Conservation (phyloP, 2,888 invertebrate species). For the Heliconius hortense region DNA sequence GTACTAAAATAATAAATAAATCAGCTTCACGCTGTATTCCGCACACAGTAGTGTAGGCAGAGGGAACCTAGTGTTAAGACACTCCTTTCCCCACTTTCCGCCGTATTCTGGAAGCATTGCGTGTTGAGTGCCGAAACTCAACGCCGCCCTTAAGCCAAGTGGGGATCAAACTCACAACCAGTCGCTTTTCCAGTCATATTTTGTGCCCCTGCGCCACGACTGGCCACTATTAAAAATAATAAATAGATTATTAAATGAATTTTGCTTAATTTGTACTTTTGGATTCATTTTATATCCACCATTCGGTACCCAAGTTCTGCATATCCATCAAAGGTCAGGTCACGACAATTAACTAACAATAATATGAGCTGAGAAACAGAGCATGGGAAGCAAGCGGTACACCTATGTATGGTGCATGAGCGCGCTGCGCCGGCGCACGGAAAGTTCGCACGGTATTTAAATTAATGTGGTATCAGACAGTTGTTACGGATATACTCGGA, state of each 20-base stretch:
- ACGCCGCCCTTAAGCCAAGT: too few species aligned
- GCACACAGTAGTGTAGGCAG: too few species aligned
- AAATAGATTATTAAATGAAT: neutral
- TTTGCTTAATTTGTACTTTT: neutral
- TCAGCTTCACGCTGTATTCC: too few species aligned
- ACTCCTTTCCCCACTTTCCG: too few species aligned
- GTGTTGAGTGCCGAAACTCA: too few species aligned
- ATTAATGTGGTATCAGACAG: constrained; percentile 43
- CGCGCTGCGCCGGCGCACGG: constrained; percentile 42
- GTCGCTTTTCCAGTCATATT: too few species aligned
- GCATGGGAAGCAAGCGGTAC: constrained; percentile 70
- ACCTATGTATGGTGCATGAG: constrained; percentile 44
- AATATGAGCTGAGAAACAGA: constrained; percentile 64
- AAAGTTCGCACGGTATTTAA: constrained; percentile 51
- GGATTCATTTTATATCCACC: constrained; percentile 2
- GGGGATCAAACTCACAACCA: too few species aligned
- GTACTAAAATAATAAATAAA: too few species aligned
- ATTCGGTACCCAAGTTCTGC: constrained; percentile 15
- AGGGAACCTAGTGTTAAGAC: too few species aligned
- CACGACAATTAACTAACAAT: constrained; percentile 64
- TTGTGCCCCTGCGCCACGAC: too few species aligned
- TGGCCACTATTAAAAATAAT: too few species aligned
- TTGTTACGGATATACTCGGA: constrained; percentile 38
- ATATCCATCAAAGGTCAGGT: constrained; percentile 56
- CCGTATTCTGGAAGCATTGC: too few species aligned